Evolutionary conservation across 2,113 vertebrate species (phyloP), one percentile per base, ranked within the genome.

Genomic region (Tauraco erythrolophus): DNA sequence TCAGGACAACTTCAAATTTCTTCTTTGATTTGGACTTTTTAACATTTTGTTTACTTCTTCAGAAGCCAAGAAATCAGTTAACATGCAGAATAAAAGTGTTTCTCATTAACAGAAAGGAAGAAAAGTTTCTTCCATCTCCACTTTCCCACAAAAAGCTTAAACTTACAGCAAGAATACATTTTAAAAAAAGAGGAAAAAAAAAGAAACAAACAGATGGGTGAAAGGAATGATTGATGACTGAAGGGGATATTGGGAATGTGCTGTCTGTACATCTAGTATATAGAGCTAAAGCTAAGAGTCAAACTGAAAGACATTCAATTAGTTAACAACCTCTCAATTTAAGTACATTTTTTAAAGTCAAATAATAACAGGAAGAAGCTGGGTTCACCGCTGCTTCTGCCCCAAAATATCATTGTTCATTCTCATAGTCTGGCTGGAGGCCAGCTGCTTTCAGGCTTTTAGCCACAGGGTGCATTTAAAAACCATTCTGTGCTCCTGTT

Each of bases 391-490:
- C 53, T 0, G 9, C 77, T 75, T 93, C 84, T 90, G 74, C 62
- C 92, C 61, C 57, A 76, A 76, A 95, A 92, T 84, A 84, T 69
- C 61, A 28, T 84, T 88, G 85, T 80, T 95, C 74, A 50, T 85
- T 89, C 84, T 88, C 88, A 45, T 19, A 72, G 58, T 45, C 66
- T 96, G 89, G 93, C 74, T 78, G 65, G 28, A 35, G 53, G 45
- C 82, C 95, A 93, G 74, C 33, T 51, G 48, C 65, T 96, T 68
- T 68, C 12, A 17, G 93, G 94, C 91, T 94, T 84, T 89, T 68
- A 94, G 87, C 93, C 94, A 93, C 57, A 25, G 80, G 12, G 13
- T 75, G 33, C 79, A 70, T 91, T 91, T 82, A 71, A 84, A 95
- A 96, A 71, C 35, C 43, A 50, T 68, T 88, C 65, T 79, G 10